Conservation (phyloP, 2,113 vertebrate genomes). For the Amphilophus citrinellus region DNA sequence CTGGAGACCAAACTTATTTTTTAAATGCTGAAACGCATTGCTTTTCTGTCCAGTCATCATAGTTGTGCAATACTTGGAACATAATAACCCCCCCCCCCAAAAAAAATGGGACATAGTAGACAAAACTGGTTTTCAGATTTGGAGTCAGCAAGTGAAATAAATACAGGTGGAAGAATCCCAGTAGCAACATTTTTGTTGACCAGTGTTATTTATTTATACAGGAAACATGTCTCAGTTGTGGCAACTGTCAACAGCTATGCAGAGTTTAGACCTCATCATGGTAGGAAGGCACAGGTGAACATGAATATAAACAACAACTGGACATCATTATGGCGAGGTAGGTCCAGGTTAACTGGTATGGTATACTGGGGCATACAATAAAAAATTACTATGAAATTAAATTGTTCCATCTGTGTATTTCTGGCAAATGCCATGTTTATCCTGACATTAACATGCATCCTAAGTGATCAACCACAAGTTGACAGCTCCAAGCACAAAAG, state of each 20-base stretch:
- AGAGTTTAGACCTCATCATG: neutral
- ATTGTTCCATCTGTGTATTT: too few species aligned
- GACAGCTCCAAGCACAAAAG: neutral
- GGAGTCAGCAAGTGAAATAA: too few species aligned
- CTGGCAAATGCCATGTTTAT: neutral
- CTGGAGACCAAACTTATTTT: too few species aligned
- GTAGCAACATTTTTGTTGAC: neutral
- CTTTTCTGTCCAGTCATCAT: too few species aligned
- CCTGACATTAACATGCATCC: neutral
- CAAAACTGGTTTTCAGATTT: too few species aligned
- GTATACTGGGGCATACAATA: neutral
- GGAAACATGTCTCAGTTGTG: neutral
- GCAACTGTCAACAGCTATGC: neutral
- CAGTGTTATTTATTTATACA: neutral
- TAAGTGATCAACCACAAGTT: neutral
- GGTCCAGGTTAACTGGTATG: neutral
- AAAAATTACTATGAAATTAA: neutral
- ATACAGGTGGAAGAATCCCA: too few species aligned
- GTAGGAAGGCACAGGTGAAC: neutral
- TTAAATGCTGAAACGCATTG: too few species aligned
- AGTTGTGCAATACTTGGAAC: too few species aligned
- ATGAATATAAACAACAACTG: neutral
- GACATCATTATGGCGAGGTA: neutral
- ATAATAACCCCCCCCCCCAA: too few species aligned
- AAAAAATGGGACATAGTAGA: too few species aligned